phyloP scores from a whole-genome alignment of 2,797 vertebrate genomes.

The Fistularia commersonii region DNA sequence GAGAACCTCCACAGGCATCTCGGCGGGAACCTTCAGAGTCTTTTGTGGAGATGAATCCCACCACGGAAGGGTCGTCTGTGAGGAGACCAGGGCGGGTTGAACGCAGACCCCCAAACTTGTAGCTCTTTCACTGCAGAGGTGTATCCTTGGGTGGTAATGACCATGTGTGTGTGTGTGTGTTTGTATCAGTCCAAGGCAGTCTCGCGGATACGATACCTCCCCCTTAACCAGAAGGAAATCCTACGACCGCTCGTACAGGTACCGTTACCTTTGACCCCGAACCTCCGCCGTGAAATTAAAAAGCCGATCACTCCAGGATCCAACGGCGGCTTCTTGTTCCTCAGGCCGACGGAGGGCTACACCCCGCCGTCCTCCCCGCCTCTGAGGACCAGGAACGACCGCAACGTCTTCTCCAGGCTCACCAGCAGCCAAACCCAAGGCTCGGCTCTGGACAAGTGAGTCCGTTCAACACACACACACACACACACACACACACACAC shows the following conservation, averaged over 20 bases:
- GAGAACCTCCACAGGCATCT: no score
- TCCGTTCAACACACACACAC: slow-evolving; percentile 20
- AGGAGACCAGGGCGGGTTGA: no score
- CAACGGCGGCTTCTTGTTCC: no score
- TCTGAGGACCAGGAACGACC: slow-evolving; percentile 89
- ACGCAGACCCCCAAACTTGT: no score
- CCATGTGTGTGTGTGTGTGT: slow-evolving; percentile 40
- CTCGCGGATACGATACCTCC: slow-evolving; percentile 87
- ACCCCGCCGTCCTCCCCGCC: slow-evolving; percentile 95
- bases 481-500: not conserved
- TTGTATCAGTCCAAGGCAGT: slow-evolving; percentile 87
- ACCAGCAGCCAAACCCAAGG: slow-evolving; percentile 94
- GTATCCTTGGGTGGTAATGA: slow-evolving; percentile 14
- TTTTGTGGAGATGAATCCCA: no score
- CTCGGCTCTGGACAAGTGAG: slow-evolving; percentile 97
- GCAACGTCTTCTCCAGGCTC: slow-evolving; percentile 96
- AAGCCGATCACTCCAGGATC: no score
- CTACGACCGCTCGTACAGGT: slow-evolving; percentile 91
- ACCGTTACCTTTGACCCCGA: slow-evolving; percentile 3
- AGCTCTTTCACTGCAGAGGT: not conserved
- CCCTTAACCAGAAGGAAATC: slow-evolving; percentile 92
- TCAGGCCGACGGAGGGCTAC: slow-evolving; percentile 85
- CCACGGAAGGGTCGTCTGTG: no score
- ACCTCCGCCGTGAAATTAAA: no score
- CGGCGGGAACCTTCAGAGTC: no score